phyloP scores from a whole-genome alignment of 2,797 vertebrate species.

The Tadarida brasiliensis region DNA sequence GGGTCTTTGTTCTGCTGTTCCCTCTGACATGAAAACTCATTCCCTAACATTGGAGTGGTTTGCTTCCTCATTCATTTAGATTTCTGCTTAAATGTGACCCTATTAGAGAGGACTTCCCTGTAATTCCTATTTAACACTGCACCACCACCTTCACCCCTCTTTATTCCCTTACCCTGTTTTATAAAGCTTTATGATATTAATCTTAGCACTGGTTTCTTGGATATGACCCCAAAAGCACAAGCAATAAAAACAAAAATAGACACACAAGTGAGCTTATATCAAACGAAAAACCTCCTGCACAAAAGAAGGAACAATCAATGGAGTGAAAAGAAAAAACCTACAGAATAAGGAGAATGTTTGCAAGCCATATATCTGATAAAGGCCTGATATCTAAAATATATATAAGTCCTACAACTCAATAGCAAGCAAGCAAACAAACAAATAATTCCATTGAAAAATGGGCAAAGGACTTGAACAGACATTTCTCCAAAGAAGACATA shows the following conservation, averaged over 20 bases:
- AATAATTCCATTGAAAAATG: not conserved
- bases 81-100: not conserved
- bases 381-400: not conserved
- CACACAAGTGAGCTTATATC: not conserved
- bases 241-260: slow-evolving; percentile 5
- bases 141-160: not conserved
- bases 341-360: too few relatives aligned
- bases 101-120: not conserved
- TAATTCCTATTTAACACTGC: not conserved
- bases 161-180: not conserved
- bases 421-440: not conserved
- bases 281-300: not conserved
- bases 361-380: too few relatives aligned
- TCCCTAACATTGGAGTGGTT: not conserved
- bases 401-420: not conserved
- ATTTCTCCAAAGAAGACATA: too few relatives aligned
- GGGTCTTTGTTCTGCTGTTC: not conserved
- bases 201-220: not conserved
- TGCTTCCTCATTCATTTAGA: not conserved
- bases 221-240: not conserved
- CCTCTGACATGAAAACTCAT: not conserved
- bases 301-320: too few relatives aligned
- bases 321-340: too few relatives aligned
- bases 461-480: not conserved
- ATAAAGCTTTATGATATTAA: not conserved